A percentile compares a stretch with the other conserved stretches of the same genome.
Conservation (phyloP, 2,113 vertebrate genomes). For the Rhagologus leucostigma region DNA sequence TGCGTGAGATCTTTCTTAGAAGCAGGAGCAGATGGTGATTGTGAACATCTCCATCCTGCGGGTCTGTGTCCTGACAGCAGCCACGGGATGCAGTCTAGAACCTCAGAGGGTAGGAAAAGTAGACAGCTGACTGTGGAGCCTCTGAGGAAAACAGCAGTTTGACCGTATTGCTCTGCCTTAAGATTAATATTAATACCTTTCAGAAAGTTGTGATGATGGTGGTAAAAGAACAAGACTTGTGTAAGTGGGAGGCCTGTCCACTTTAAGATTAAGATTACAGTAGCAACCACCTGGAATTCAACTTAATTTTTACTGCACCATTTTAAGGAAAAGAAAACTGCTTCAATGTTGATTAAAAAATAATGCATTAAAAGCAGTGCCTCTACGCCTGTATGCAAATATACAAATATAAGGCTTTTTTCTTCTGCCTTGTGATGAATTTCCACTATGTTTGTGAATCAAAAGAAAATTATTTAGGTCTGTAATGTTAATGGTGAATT, state of each 20-base stretch:
- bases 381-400: not conserved
- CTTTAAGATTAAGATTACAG: not conserved
- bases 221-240: not conserved
- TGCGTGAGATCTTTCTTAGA: not conserved
- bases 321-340: not conserved
- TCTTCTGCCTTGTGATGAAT: not conserved
- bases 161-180: not conserved
- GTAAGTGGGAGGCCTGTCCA: not conserved
- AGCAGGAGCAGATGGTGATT: not conserved
- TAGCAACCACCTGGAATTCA: not conserved
- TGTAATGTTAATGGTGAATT: not conserved
- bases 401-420: not conserved
- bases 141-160: not conserved
- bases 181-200: not conserved
- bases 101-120: not conserved
- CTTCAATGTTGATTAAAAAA: not conserved
- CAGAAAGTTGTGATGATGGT: not conserved
- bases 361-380: not conserved
- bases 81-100: not conserved
- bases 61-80: not conserved
- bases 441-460: not conserved
- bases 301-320: not conserved
- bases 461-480: not conserved
- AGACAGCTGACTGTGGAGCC: fast-evolving
- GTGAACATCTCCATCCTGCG: not conserved